phyloP scores from a whole-genome alignment of 1,140 invertebrate species.

The Pogonomyrmex californicus region DNA sequence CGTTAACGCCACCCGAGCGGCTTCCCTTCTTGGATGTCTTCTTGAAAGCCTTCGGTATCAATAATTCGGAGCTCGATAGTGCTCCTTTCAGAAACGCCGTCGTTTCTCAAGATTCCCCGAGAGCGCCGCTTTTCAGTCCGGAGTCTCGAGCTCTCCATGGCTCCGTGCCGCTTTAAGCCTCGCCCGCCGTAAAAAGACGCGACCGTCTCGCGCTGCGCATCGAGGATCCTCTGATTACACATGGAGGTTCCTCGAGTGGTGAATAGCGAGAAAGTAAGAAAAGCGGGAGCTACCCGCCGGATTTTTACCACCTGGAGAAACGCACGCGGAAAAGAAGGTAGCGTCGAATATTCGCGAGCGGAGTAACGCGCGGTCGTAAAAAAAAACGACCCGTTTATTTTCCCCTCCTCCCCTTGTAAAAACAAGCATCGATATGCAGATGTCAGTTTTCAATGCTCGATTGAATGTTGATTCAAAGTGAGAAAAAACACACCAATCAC shows the following conservation, averaged over 20 bases:
- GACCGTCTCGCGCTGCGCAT: conserved; percentile 27
- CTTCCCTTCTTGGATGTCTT: conserved; percentile 18
- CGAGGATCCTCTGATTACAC: conserved; percentile 66
- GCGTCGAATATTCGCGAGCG: background rate
- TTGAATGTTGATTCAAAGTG: conserved; percentile 33
- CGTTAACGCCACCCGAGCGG: conserved; percentile 3
- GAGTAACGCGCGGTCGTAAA: background rate
- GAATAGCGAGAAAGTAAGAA: background rate
- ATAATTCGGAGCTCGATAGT: conserved; percentile 66
- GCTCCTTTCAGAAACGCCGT: conserved; percentile 32
- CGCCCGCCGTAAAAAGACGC: conserved; percentile 61
- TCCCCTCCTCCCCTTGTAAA: background rate
- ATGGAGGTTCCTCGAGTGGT: conserved; percentile 8
- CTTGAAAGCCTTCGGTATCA: conserved; percentile 56
- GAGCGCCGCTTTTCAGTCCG: conserved; percentile 67
- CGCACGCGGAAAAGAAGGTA: conserved; percentile 1
- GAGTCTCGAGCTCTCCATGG: conserved; percentile 56
- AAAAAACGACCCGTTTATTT: background rate
- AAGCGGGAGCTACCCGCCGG: background rate
- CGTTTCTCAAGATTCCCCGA: conserved; percentile 65
- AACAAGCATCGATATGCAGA: conserved; percentile 36
- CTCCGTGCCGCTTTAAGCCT: conserved; percentile 64
- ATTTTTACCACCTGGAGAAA: conserved; percentile 5
- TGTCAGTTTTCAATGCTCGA: conserved; percentile 25
- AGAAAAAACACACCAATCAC: background rate